Percentiles rank a stretch among this genome's conserved stretches.
phyloP scores from a whole-genome alignment of 2,888 invertebrate genomes.

The Epiblema foenella region DNA sequence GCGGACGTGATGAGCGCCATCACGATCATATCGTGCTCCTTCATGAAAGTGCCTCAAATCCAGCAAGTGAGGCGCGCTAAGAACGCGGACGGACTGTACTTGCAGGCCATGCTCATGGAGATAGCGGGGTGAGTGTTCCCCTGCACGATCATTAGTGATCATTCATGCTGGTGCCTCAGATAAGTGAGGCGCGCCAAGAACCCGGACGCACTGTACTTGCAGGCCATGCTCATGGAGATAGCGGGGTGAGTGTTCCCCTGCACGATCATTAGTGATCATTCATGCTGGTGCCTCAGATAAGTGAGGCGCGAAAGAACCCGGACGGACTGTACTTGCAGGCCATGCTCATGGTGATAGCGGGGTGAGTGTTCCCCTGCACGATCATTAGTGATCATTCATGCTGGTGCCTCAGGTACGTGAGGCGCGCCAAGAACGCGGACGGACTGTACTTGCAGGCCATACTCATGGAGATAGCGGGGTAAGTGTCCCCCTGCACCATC shows the following conservation, averaged over 20 bases:
- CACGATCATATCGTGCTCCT: constrained; percentile 7
- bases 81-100: not conserved
- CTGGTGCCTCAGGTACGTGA: constrained; percentile 13
- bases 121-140: constrained; percentile 1
- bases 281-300: not conserved
- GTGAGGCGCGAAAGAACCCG: not conserved
- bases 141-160: not conserved
- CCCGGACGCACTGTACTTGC: not conserved
- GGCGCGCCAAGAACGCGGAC: not conserved
- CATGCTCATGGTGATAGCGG: too few species aligned
- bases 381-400: constrained; percentile 8
- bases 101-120: constrained; percentile 17
- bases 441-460: constrained; percentile 7
- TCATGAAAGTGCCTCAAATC: constrained; percentile 21
- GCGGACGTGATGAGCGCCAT: not conserved
- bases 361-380: not conserved
- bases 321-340: too few species aligned
- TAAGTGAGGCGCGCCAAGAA: not conserved
- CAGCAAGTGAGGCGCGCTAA: constrained; percentile 1
- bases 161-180: constrained; percentile 14
- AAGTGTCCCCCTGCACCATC: not conserved
- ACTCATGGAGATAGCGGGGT: constrained; percentile 9
- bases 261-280: not conserved
- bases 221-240: not conserved
- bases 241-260: not conserved